These are phyloP conservation scores for Taenioides sp. DNA, from an alignment of 2,797 vertebrate genomes.

Conservation along the genomic window DNA sequence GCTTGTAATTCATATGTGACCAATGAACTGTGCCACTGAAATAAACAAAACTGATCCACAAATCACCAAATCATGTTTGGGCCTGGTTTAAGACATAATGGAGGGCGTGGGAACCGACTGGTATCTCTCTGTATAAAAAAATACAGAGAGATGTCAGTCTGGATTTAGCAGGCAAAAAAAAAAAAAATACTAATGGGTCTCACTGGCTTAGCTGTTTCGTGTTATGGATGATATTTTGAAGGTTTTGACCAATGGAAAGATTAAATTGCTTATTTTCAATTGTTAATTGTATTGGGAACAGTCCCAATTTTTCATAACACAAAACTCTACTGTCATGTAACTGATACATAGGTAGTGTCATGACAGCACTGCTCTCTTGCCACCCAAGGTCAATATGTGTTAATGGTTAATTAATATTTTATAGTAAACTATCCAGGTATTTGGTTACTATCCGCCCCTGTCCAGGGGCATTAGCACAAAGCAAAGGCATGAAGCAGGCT, in stretches of 20 bases:
- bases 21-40: no score
- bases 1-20: no score
- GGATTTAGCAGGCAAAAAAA: no score
- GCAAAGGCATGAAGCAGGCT: slow-evolving; percentile 22
- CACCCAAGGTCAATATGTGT: background rate
- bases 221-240: no score
- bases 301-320: background rate
- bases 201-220: no score
- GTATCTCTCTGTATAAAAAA: no score
- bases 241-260: background rate
- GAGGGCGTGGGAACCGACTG: no score
- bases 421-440: background rate
- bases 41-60: no score
- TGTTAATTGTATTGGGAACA: background rate
- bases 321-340: background rate
- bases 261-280: background rate
- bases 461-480: slow-evolving; percentile 1
- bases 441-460: slow-evolving; percentile 1
- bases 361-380: background rate
- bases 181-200: no score
- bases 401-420: background rate
- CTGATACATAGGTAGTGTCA: background rate
- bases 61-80: no score
- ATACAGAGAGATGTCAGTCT: no score
- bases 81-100: no score